Conservation (phyloP, 2,113 vertebrate species). For the Hydrochoerus hydrochaeris region DNA sequence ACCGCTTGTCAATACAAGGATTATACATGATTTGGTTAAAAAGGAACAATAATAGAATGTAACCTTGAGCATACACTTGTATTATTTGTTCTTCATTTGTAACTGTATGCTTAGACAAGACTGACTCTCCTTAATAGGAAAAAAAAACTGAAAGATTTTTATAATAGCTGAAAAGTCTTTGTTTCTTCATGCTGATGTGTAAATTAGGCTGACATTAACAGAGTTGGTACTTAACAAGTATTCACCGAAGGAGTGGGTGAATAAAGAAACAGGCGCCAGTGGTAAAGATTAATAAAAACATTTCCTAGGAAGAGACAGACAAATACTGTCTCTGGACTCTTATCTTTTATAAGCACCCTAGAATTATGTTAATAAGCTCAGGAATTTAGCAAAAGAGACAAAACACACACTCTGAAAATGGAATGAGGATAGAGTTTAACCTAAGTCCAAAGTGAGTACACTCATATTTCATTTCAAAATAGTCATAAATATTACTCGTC, state of each 20-base stretch:
- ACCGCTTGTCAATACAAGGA: conserved; percentile 55
- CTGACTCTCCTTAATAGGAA: not conserved
- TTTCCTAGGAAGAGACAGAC: conserved; percentile 44
- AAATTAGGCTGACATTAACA: conserved; percentile 33
- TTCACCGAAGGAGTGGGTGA: conserved; percentile 52
- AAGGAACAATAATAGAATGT: conserved; percentile 12
- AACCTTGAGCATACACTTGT: conserved; percentile 11
- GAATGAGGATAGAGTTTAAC: not conserved
- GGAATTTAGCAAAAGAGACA: not conserved
- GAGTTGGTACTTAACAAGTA: conserved; percentile 56
- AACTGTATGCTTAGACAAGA: conserved; percentile 44
- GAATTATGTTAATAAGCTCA: not conserved
- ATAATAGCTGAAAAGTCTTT: conserved; percentile 12
- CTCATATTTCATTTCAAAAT: not conserved
- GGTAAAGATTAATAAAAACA: conserved; percentile 39
- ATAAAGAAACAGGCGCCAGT: conserved; percentile 45
- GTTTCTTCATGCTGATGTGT: conserved; percentile 46
- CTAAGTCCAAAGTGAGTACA: not conserved
- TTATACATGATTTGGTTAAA: not conserved
- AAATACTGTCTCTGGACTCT: not conserved
- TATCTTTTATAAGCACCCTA: not conserved
- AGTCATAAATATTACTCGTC: not conserved
- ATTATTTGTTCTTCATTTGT: not conserved
- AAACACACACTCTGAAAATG: not conserved
- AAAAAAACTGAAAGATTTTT: conserved; percentile 48